Conservation (phyloP, 2,797 vertebrate genomes). For the Cyclura pinguis region DNA sequence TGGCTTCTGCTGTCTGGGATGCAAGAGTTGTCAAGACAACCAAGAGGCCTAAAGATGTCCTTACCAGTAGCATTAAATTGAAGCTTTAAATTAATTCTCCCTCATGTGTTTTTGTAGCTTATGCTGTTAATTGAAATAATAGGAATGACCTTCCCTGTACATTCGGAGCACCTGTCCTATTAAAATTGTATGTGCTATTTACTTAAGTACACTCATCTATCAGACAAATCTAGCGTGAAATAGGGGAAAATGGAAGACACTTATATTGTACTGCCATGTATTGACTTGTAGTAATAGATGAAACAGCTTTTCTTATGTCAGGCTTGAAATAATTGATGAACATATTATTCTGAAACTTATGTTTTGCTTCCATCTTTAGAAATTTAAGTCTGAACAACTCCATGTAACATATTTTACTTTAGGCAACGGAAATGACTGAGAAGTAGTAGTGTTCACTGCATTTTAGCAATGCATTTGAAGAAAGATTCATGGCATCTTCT, state of each 20-base stretch:
- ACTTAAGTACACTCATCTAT: slow-evolving; percentile 81
- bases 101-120: slow-evolving; percentile 81
- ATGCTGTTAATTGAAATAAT: slow-evolving; percentile 85
- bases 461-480: slow-evolving; percentile 21
- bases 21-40: slow-evolving; percentile 87
- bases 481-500: background rate
- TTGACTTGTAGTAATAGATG: slow-evolving; percentile 69
- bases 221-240: slow-evolving; percentile 82
- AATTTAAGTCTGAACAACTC: slow-evolving; percentile 54
- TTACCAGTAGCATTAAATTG: slow-evolving; percentile 80
- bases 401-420: slow-evolving; percentile 48
- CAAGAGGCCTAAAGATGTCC: slow-evolving; percentile 80
- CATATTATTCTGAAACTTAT: slow-evolving; percentile 72
- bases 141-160: slow-evolving; percentile 80
- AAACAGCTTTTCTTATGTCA: slow-evolving; percentile 69
- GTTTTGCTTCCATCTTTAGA: slow-evolving; percentile 56
- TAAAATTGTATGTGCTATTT: slow-evolving; percentile 78
- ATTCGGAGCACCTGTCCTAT: slow-evolving; percentile 81
- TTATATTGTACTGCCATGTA: slow-evolving; percentile 67
- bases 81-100: slow-evolving; percentile 84
- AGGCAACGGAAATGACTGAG: background rate
- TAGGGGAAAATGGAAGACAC: slow-evolving; percentile 77
- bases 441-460: slow-evolving; percentile 26
- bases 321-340: slow-evolving; percentile 65
- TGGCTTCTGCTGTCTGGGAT: slow-evolving; percentile 76